Base-by-base conservation (phyloP, 2,113 vertebrate species). In the Siniperca chuatsi region DNA sequence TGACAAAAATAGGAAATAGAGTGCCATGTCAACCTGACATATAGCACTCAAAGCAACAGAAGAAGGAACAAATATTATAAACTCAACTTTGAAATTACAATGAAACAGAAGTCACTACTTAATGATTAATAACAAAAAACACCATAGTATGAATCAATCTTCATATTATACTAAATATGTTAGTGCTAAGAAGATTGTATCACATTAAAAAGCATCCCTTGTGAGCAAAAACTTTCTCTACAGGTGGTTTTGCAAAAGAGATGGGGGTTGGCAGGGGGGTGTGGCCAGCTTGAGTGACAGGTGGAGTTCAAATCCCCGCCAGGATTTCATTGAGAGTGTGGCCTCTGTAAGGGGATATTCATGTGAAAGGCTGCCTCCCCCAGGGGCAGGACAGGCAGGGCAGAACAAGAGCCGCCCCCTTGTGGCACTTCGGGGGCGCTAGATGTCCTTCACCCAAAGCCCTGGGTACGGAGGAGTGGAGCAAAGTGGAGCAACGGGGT, bases 271-370 rank as follows among this genome's bases (percentile, higher is more conserved):
- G n/a, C 25, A 9, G 46, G 78, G 29, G 55, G 87, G 89, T 13
- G 81, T 88, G 83, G 75, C 55, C 74, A 75, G 42, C 62, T 76
- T 91, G 89, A 92, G 83, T 91, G 92, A 85, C 94, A 91, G 86
- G 87, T 79, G 52, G 74, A 92, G 92, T 89, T 90, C 84, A 93
- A 94, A 92, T 90, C 84, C 67, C 86, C 42, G 75, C 90, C 91
- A 93, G 79, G 89, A 90, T 90, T 93, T 93, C 91, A 90, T 93
- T 93, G 93, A 93, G 88, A 90, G 87, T 83, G 89, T 88, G 78
- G 91, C 79, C 89, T 88, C 88, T 91, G 94, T 94, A 96, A 95
- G 67, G 35, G 70, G 92, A 95, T 94, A 94, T 86, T 94, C 94
- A 94, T 95, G 95, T 93, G 95, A 95, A 95, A 92, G 90, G 33